Evolutionary conservation across 2,888 invertebrate genomes (phyloP).

Genomic region (Enoplolaimus lenunculus): DNA sequence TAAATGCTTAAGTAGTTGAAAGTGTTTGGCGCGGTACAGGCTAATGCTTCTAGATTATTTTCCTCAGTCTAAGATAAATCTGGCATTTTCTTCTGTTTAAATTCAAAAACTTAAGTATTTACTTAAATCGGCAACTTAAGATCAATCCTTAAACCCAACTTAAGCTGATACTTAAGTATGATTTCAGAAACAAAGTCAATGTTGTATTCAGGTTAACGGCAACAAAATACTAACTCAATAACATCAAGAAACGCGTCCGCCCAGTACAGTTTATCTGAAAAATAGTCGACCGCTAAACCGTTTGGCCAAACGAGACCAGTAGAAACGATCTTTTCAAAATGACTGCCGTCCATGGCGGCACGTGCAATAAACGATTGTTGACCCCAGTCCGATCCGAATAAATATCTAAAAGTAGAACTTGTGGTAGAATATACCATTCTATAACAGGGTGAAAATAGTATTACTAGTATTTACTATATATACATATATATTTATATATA

Average conservation of each 20-base stretch:
- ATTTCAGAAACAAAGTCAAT: too few species aligned
- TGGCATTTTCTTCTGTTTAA: too few species aligned
- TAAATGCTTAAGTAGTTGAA: too few species aligned
- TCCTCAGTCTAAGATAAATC: too few species aligned
- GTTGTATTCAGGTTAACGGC: too few species aligned
- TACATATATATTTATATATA: not conserved
- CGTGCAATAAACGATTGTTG: constrained; percentile 79
- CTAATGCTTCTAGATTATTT: too few species aligned
- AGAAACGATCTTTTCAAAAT: constrained; percentile 63
- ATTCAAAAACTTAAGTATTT: too few species aligned
- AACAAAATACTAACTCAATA: constrained; percentile 53
- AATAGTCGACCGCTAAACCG: constrained; percentile 80
- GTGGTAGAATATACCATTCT: not conserved
- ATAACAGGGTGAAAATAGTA: not conserved
- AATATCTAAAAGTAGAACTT: constrained; percentile 37
- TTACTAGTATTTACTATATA: not conserved
- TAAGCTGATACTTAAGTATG: too few species aligned
- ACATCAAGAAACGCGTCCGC: constrained; percentile 89
- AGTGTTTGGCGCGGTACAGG: too few species aligned
- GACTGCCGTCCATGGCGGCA: constrained; percentile 88
- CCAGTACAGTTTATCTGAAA: constrained; percentile 78
- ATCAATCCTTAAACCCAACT: too few species aligned
- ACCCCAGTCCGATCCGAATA: constrained; percentile 84
- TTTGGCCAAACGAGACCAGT: constrained; percentile 91
- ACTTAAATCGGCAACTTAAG: too few species aligned